Evolutionary conservation across 2,797 vertebrate species (phyloP), one percentile per base, ranked within the genome.

Genomic region (Pseudomugil tenellus): DNA sequence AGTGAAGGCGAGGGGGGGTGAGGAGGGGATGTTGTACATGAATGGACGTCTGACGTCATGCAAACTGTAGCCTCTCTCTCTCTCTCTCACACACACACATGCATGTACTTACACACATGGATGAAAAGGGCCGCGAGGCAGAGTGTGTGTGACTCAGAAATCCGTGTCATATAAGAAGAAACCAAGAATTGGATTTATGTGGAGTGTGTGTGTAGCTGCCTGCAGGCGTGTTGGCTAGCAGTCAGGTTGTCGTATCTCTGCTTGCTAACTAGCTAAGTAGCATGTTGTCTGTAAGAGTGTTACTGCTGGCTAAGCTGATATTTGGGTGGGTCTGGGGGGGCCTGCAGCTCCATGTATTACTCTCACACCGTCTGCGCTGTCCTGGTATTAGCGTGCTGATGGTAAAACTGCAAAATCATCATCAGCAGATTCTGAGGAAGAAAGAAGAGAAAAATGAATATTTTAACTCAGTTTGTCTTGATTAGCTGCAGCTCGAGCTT

Each of bases 31-130:
- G 79, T 29, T 68, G 75, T 68, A 84, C 84, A 89, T 91, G 91
- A 92, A 90, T 92, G 89, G 83, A 82, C 35, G 37, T 29, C 39
- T 82, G 80, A 86, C 79, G 77, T 90, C 84, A 84, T 35, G 1
- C 49, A 52, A 63, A 83, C 80, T 25, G 74, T 82, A 79, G 39
- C 55, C 51, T 78, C 67, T 56, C 52, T 79, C 73, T 31, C 37
- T 46, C 59, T 57, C 63, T 39, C 49, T 23, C 46, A 64, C 17
- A 52, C 16, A 28, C 4, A 23, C 49, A 39, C 39, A 31, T 46
- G 3, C 39, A 69, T 74, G 61, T 39, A 48, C 54, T 59, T 21
- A 63, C 55, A 70, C 62, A 71, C 32, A 16, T 61, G 23, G 17
- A 53, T 66, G 19, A 67, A 56, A 35, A 71, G 23, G 72, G 31